These are phyloP conservation scores for Mesocricetus auratus DNA, from an alignment of 2,113 vertebrate species.

Conservation along the genomic window DNA sequence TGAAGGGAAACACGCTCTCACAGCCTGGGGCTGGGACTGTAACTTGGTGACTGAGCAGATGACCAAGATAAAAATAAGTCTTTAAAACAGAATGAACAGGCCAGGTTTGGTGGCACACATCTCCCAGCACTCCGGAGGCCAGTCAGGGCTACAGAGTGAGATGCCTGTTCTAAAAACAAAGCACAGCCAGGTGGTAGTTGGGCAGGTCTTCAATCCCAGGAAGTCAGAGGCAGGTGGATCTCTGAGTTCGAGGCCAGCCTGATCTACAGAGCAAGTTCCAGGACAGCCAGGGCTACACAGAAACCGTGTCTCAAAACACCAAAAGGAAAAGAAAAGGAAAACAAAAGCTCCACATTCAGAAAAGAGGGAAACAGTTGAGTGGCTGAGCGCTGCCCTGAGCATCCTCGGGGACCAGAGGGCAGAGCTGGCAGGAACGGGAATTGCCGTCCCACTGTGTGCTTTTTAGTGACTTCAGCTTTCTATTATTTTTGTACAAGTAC, in stretches of 20 bases:
- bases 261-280: not conserved
- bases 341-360: not conserved
- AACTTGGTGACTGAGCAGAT: not conserved
- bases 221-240: no score
- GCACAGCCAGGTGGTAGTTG: no score
- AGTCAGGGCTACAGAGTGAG: not conserved
- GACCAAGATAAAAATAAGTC: not conserved
- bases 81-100: not conserved
- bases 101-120: not conserved
- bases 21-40: no score
- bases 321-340: not conserved
- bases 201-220: no score
- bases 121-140: not conserved
- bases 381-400: not conserved
- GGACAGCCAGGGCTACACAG: not conserved
- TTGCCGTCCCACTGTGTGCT: not conserved
- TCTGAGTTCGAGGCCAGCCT: not conserved
- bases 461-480: not conserved
- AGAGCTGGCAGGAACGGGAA: no score
- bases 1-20: not conserved
- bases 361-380: not conserved
- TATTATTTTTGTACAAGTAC: not conserved
- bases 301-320: not conserved
- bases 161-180: no score
- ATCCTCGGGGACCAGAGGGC: not conserved